Evolutionary conservation across 92 coral and sea anemone species (phyloP).

Genomic region (Palythoa caribaeorum): DNA sequence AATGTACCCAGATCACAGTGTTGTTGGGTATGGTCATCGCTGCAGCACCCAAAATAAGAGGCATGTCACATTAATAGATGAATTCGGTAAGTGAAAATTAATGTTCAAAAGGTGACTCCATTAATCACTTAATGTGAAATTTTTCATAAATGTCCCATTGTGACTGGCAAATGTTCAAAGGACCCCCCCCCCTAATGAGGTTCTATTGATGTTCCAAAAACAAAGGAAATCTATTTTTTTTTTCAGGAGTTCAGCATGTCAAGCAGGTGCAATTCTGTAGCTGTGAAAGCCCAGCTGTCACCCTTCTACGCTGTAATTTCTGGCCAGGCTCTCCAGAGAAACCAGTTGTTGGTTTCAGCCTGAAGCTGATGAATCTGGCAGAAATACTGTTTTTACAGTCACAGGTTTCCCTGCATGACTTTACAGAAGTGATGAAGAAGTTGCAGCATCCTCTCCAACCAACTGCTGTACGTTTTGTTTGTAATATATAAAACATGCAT

Average conservation of each 20-base stretch:
- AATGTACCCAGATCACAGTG: slow-evolving; percentile 35
- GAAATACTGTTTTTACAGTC: slow-evolving; percentile 69
- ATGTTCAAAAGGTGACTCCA: not conserved
- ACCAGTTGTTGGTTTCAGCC: slow-evolving; percentile 66
- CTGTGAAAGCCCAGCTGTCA: slow-evolving; percentile 74
- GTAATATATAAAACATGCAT: not conserved
- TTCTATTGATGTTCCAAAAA: not conserved
- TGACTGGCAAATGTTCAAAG: too few species aligned
- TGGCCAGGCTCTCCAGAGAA: slow-evolving; percentile 85
- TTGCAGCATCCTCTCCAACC: slow-evolving; percentile 61
- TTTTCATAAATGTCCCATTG: not conserved
- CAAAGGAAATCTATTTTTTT: not conserved
- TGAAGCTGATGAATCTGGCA: slow-evolving; percentile 67
- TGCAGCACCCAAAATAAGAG: slow-evolving; percentile 17
- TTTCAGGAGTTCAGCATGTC: slow-evolving; percentile 73
- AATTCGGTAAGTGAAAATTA: not conserved
- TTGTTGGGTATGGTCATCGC: slow-evolving; percentile 31
- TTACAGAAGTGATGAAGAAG: slow-evolving; percentile 65
- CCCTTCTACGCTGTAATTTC: slow-evolving; percentile 60
- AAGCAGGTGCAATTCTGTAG: slow-evolving; percentile 72
- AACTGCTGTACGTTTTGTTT: slow-evolving; percentile 44
- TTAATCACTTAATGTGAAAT: not conserved
- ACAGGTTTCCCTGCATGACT: slow-evolving; percentile 71
- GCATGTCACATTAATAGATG: slow-evolving; percentile 30
- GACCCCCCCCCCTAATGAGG: too few species aligned